phyloP scores from a whole-genome alignment of 1,140 invertebrate genomes.

The Gerris buenoi region DNA sequence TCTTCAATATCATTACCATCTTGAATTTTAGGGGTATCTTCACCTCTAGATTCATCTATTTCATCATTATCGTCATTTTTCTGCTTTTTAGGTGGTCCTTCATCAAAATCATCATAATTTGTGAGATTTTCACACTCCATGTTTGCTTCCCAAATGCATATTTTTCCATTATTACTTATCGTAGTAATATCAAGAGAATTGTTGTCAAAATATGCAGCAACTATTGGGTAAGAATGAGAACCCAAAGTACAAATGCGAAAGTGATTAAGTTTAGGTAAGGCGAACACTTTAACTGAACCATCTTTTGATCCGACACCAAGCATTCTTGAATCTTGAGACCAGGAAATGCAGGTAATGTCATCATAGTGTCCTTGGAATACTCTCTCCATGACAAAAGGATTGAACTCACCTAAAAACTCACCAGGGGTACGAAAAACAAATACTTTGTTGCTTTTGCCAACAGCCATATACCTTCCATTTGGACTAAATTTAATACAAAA shows the following conservation, averaged over 20 bases:
- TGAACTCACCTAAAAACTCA: conserved; percentile 59
- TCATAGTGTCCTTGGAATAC: conserved; percentile 66
- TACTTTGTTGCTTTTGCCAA: conserved; percentile 69
- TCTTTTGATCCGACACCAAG: conserved; percentile 76
- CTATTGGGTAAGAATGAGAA: conserved; percentile 64
- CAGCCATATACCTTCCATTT: conserved; percentile 81
- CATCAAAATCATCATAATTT: conserved; percentile 30
- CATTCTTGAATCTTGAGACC: conserved; percentile 77
- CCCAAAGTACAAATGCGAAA: conserved; percentile 55
- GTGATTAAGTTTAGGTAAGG: conserved; percentile 55
- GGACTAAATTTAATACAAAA: conserved; percentile 78
- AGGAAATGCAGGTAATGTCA: conserved; percentile 70
- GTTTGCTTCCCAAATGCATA: conserved; percentile 80
- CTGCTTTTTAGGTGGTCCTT: conserved; percentile 34
- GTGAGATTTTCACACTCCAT: conserved; percentile 49
- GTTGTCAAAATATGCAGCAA: conserved; percentile 75
- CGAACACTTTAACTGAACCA: conserved; percentile 64
- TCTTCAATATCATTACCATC: conserved; percentile 28
- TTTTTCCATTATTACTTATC: conserved; percentile 36
- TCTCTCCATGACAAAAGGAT: conserved; percentile 72
- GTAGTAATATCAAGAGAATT: conserved; percentile 67
- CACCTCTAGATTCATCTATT: conserved; percentile 33
- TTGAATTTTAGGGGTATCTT: conserved; percentile 25
- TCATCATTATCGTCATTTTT: conserved; percentile 40
- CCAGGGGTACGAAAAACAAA: conserved; percentile 77